These are phyloP conservation scores for Montipora capitata DNA, from an alignment of 92 coral and sea anemone species.

Conservation along the genomic window DNA sequence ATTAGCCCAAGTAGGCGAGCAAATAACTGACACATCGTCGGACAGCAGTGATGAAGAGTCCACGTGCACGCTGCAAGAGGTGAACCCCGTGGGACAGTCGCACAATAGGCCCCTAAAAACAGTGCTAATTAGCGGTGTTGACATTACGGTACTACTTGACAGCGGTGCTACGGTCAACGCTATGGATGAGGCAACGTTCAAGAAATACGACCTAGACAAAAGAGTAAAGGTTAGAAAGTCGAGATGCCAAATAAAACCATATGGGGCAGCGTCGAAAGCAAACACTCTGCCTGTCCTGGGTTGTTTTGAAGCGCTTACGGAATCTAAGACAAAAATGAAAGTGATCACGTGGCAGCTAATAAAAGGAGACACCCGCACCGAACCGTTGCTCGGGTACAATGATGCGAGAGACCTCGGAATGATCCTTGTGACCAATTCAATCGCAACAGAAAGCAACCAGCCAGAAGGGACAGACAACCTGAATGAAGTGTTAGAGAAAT, in stretches of 20 bases:
- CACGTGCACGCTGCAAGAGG: conserved; percentile 21
- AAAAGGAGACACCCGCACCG: conserved; percentile 14
- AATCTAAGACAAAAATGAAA: not conserved
- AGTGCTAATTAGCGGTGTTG: not conserved
- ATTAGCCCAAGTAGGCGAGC: conserved; percentile 23
- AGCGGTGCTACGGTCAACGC: conserved; percentile 43
- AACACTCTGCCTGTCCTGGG: conserved; percentile 22
- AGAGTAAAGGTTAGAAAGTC: not conserved
- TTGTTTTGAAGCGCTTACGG: conserved; percentile 15
- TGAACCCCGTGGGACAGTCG: conserved; percentile 20
- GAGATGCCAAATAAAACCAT: conserved; percentile 37
- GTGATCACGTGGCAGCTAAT: conserved; percentile 25
- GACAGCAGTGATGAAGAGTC: conserved; percentile 21
- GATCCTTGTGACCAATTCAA: not conserved
- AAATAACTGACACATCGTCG: conserved; percentile 38
- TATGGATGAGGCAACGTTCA: conserved; percentile 32
- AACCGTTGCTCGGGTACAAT: not conserved
- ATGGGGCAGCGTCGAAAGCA: conserved; percentile 23
- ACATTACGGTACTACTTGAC: conserved; percentile 25
- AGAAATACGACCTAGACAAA: conserved; percentile 27
- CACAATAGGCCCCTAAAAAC: conserved; percentile 9
- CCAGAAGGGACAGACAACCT: too few species aligned
- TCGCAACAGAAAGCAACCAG: not conserved
- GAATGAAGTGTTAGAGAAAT: not conserved
- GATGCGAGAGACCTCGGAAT: conserved; percentile 16